Evolutionary conservation across 2,797 vertebrate genomes (phyloP), one percentile per base, ranked within the genome.

Genomic region (Channallabes apus): DNA sequence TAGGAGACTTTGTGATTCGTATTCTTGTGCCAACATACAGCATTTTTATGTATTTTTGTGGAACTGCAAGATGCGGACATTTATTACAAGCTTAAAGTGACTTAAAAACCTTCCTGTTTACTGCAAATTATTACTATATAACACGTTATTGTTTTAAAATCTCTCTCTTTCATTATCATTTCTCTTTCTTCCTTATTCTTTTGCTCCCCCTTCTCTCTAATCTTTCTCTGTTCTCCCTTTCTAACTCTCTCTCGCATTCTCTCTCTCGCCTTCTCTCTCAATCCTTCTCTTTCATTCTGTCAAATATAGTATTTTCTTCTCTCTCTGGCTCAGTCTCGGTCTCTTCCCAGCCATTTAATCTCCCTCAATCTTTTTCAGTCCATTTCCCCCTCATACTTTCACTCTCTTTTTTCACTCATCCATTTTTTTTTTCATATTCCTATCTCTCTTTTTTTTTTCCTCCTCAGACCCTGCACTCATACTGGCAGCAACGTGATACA

Each of bases 281-380:
- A n/a, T 38, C 41, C 75, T 72, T 73, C 22, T 51, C 62, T 82
- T 64, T 65, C 80, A 75, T 6, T 72, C 80, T 83, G 46, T 82
- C 78, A 65, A 80, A 80, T 29, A 80, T 82, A 51, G n/a, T 56
- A n/a, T 80, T 82, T 67, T 51, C 62, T 18, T 69, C 29, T 62
- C n/a, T 35, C 41, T 65, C 38, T 6, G 78, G 61, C 58, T 82
- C 56, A 11, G 24, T 82, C 62, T 82, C 38, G 2, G 38, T 65
- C 71, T 58, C 24, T 75, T 54, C 85, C 88, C 41, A 65, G 62
- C 62, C 79, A 67, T 80, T 67, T 80, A 80, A 80, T 86, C 84
- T 89, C 84, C 90, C 89, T 90, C 87, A 87, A 67, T 80, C 88
- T 85, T 85, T 83, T 72, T 80, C 72, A 82, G 51, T 56, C 72